These are phyloP conservation scores for Rhinopithecus roxellana DNA, from an alignment of 2,113 vertebrate species.

Conservation along the genomic window DNA sequence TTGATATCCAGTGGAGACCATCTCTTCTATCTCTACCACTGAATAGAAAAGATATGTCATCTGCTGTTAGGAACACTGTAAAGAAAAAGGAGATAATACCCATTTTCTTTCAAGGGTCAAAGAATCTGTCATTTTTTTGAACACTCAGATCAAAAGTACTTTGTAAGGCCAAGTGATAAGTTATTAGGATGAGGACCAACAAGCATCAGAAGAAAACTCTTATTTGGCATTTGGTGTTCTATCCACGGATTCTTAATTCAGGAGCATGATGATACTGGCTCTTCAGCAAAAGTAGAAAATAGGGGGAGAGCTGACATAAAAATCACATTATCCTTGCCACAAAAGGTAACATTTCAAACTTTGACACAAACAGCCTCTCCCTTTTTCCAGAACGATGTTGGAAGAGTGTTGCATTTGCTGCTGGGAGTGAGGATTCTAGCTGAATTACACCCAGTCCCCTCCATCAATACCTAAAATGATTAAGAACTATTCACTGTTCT, in stretches of 20 bases:
- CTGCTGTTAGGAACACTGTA: background rate
- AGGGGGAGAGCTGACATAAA: background rate
- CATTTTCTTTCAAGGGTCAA: background rate
- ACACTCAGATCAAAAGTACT: background rate
- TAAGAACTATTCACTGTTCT: slow-evolving; percentile 18
- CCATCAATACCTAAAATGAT: background rate
- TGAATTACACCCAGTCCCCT: background rate
- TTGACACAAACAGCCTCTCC: background rate
- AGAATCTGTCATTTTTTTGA: background rate
- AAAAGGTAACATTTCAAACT: background rate
- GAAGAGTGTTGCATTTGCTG: background rate
- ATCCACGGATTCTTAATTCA: background rate
- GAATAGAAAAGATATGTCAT: background rate
- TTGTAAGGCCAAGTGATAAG: background rate
- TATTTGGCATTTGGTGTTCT: background rate
- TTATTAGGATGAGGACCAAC: background rate
- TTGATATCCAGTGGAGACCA: background rate
- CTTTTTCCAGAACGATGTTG: background rate
- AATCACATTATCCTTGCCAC: background rate
- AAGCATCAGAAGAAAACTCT: background rate
- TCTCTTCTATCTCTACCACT: background rate
- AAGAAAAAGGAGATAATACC: background rate
- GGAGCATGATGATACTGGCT: background rate
- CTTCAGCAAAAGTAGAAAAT: background rate
- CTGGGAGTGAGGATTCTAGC: background rate